Percentiles rank a stretch among this genome's conserved stretches.
Evolutionary conservation across 2,113 vertebrate genomes (phyloP).

Genomic region (Lophotis ruficrista): DNA sequence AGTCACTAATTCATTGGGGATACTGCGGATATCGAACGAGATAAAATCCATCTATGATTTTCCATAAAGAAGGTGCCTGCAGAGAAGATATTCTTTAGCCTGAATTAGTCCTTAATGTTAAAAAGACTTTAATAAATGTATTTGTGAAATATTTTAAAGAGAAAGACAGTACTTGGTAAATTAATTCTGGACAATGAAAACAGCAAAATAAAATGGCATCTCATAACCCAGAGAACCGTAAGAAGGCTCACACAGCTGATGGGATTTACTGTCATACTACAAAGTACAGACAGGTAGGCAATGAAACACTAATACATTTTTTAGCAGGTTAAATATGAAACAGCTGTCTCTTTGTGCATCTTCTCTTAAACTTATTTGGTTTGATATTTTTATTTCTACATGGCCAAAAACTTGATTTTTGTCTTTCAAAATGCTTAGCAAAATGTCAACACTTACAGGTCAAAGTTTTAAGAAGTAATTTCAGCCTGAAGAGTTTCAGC

Average conservation of each 20-base stretch:
- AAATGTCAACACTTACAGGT: accelerated
- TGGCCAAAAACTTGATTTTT: not conserved
- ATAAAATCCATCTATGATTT: not conserved
- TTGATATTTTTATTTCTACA: not conserved
- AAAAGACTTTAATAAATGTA: not conserved
- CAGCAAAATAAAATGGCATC: not conserved
- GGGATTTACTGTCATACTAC: not conserved
- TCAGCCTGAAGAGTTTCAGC: not conserved
- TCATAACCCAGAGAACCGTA: not conserved
- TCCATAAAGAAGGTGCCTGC: not conserved
- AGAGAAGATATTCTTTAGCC: not conserved
- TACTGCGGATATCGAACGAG: not conserved
- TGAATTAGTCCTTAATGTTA: not conserved
- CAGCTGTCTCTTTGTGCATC: not conserved
- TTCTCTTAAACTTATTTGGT: not conserved
- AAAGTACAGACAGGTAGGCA: not conserved
- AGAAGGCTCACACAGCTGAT: not conserved
- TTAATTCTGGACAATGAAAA: not conserved
- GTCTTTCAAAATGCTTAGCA: not conserved
- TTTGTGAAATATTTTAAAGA: not conserved
- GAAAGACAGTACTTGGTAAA: not conserved
- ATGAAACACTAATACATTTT: not conserved
- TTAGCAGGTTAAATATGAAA: not conserved
- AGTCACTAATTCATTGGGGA: not conserved
- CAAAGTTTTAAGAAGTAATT: not conserved